phyloP scores from a whole-genome alignment of 2,888 invertebrate genomes.

The Lithodes maja region DNA sequence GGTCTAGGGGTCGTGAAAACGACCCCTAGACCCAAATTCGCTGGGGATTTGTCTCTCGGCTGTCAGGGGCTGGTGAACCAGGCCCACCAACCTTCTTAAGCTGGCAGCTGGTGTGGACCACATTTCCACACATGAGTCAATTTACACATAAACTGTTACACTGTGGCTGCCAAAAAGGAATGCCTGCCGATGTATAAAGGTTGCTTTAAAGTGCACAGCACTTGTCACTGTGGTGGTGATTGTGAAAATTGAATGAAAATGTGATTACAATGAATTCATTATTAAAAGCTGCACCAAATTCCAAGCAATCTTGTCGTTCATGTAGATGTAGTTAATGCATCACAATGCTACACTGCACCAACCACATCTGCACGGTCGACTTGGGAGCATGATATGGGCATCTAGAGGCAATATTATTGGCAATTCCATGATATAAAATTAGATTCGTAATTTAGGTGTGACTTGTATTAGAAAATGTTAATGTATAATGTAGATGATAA shows the following conservation, averaged over 20 bases:
- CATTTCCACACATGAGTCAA: background rate
- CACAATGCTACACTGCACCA: background rate
- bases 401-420: background rate
- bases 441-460: background rate
- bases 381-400: background rate
- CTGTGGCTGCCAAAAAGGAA: constrained; percentile 15
- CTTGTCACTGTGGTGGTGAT: background rate
- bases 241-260: constrained; percentile 14
- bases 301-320: background rate
- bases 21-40: too few relatives aligned
- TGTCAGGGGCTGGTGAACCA: too few relatives aligned
- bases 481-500: constrained; percentile 2
- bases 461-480: background rate
- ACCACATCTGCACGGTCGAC: background rate
- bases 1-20: too few relatives aligned
- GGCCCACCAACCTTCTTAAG: background rate
- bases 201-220: constrained; percentile 21
- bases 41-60: too few relatives aligned
- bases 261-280: background rate
- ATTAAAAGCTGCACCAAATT: background rate
- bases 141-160: background rate
- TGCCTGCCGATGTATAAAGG: background rate
- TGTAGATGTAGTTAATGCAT: background rate
- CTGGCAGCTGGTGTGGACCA: background rate
- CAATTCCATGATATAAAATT: background rate